phyloP scores from a whole-genome alignment of 2,113 vertebrate species.

The Rhombomys opimus region DNA sequence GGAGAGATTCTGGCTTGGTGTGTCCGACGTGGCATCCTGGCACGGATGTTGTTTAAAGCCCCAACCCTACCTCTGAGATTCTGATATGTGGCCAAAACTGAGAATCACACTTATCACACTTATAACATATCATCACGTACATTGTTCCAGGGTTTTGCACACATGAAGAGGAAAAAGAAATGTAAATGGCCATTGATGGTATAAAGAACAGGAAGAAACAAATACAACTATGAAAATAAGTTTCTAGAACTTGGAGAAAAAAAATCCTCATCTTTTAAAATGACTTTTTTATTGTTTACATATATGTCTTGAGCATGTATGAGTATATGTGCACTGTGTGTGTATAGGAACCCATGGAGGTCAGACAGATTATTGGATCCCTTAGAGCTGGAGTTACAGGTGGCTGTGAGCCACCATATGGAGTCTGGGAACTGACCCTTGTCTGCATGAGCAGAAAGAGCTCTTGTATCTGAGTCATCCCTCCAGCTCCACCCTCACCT shows the following conservation, averaged over 20 bases:
- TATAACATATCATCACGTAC: background rate
- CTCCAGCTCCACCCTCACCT: background rate
- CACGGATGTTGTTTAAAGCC: background rate
- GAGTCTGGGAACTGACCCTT: background rate
- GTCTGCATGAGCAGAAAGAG: background rate
- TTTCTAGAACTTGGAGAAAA: constrained; percentile 30
- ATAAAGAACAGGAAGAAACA: background rate
- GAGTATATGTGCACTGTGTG: background rate
- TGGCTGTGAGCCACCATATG: background rate
- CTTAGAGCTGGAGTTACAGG: background rate
- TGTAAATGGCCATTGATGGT: background rate
- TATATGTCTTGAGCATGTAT: background rate
- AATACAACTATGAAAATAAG: background rate
- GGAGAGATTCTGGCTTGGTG: background rate
- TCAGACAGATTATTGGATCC: background rate
- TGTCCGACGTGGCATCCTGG: background rate
- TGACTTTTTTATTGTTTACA: background rate
- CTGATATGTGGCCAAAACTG: background rate
- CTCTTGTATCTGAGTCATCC: background rate
- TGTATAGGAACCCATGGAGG: background rate
- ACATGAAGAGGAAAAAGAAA: background rate
- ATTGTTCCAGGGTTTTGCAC: background rate
- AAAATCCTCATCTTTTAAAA: background rate
- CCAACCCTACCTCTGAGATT: background rate
- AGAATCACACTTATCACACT: background rate